Conservation (phyloP, 1,140 invertebrate species). For the Aphelinus certus region DNA sequence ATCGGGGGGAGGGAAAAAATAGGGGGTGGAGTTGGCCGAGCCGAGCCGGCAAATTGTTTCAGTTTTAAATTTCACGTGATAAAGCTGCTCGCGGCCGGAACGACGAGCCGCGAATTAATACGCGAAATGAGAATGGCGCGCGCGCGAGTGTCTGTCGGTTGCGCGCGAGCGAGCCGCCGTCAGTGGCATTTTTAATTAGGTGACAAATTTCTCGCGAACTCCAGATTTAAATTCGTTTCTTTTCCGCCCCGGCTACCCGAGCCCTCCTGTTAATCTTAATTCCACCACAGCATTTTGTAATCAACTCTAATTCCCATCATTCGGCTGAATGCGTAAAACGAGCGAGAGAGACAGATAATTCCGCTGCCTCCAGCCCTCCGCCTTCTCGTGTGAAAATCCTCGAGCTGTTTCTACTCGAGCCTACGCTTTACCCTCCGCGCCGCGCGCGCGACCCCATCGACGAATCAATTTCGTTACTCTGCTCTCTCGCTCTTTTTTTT, state of each 20-base stretch:
- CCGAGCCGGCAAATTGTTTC: conserved; percentile 26
- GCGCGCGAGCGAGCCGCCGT: background rate
- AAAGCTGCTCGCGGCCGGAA: background rate
- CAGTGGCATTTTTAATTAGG: conserved; percentile 37
- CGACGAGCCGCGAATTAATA: conserved; percentile 20
- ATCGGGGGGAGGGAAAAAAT: background rate
- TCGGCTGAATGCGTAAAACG: no score
- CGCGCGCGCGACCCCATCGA: no score
- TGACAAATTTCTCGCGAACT: conserved; percentile 25
- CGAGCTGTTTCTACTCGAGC: no score
- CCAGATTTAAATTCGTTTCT: background rate
- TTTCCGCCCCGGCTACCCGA: background rate
- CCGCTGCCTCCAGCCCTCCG: no score
- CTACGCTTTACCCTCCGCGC: no score
- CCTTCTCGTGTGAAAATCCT: no score
- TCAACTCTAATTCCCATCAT: no score
- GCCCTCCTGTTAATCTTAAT: no score
- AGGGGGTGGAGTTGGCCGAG: background rate
- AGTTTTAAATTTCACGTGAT: conserved; percentile 16
- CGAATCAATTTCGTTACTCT: no score
- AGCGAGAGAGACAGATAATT: no score
- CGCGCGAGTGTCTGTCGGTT: background rate
- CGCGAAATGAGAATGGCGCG: conserved; percentile 24
- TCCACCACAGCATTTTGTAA: no score
- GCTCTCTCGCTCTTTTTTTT: no score